Base-by-base conservation (phyloP, 2,888 invertebrate genomes). In the Marronus borbonicus region DNA sequence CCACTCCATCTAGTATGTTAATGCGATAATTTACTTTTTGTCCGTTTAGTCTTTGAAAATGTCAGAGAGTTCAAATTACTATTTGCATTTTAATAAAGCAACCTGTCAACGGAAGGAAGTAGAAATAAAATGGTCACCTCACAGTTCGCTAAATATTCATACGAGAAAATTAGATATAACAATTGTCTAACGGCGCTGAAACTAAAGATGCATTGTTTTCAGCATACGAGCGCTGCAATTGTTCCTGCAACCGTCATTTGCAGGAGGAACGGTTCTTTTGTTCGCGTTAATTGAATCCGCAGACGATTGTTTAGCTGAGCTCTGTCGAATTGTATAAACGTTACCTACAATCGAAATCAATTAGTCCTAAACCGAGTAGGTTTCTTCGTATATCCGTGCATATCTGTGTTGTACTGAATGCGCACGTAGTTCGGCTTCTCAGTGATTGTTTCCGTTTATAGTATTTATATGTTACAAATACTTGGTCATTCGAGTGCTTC, bases 231-330 rank as follows among this genome's bases (percentile, higher is more conserved):
- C 84, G 83, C 83, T 83, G 85, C 85, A 85, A 86, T 87, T 86
- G 86, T 87, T 86, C 85, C 85, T 82, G 84, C 86, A 84, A 84
- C 86, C 87, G 87, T 87, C 87, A 87, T 87, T 87, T 86, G 86
- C 87, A 87, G 87, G 84, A 86, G 86, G 83, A 86, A 86, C 83
- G 86, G 85, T 87, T 87, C 87, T 87, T 87, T 87, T 87, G 87
- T 87, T 86, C 86, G 84, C 85, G 86, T 86, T 87, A 87, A 87
- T 87, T 87, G 87, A 87, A 87, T 87, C 86, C 83, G 85, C 84
- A 85, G 86, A 84, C 84, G 84, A 87, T 87, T 87, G 87, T 87
- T 86, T 84, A 84, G 82, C 81, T 78, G 83, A 82, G 85, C 84
- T 85, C 85, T 82, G 86, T 84, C 85, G 84, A 85, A 86, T 86